These are phyloP conservation scores for Pagrus major DNA, from an alignment of 2,113 vertebrate genomes.

Conservation along the genomic window DNA sequence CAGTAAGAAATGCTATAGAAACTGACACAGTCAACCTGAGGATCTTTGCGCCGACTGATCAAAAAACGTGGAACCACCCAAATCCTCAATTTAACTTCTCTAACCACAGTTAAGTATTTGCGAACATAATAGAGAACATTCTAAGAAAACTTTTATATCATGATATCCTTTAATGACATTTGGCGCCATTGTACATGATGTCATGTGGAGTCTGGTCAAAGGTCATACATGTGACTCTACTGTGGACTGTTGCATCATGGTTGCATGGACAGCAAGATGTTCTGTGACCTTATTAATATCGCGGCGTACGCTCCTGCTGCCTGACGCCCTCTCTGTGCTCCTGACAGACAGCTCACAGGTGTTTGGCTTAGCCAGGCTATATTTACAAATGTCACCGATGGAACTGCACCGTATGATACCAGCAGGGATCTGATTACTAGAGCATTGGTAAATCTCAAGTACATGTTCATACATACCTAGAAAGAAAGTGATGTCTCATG, in stretches of 20 bases:
- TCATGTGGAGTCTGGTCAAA: not conserved
- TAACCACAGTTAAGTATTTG: too few species aligned
- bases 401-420: conserved; percentile 22
- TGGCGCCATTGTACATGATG: not conserved
- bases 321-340: conserved; percentile 15
- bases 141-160: not conserved
- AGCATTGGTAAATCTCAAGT: conserved; percentile 6
- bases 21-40: too few species aligned
- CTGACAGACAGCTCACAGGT: conserved; percentile 81
- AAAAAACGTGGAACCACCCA: too few species aligned
- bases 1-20: too few species aligned
- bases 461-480: conserved; percentile 21
- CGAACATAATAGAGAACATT: not conserved
- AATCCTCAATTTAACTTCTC: too few species aligned
- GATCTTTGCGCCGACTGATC: too few species aligned
- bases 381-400: conserved; percentile 73
- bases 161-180: not conserved
- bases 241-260: conserved; percentile 4
- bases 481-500: not conserved
- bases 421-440: conserved; percentile 53
- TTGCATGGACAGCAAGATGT: not conserved
- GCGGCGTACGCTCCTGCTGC: conserved; percentile 21
- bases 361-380: conserved; percentile 73
- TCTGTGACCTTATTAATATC: conserved; percentile 49
- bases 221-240: conserved; percentile 20